Percentiles rank a stretch among this genome's conserved stretches.
Conservation (phyloP, 2,888 invertebrate species). For the Melanchra persicariae region DNA sequence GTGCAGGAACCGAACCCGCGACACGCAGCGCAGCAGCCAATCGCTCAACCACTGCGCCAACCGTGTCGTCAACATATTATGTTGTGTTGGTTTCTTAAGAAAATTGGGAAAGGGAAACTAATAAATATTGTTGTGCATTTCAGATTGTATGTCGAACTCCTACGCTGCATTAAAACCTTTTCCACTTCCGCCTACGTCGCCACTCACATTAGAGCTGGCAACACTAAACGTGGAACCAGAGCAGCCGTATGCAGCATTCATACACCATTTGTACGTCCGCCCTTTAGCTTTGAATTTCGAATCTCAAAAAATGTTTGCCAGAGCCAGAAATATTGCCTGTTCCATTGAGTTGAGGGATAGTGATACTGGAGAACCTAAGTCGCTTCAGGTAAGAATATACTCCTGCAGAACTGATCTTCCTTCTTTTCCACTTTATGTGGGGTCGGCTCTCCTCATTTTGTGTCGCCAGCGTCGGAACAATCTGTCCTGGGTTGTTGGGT, state of each 20-base stretch:
- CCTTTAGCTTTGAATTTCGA: constrained; percentile 97
- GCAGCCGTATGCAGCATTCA: constrained; percentile 95
- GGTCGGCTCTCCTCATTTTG: no score
- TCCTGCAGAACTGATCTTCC: neutral
- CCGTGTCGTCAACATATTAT: no score
- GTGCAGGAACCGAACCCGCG: no score
- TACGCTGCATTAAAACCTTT: constrained; percentile 96
- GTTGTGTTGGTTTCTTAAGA: neutral
- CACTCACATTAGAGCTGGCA: constrained; percentile 96
- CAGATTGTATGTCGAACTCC: constrained; percentile 96
- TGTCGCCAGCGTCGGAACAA: no score
- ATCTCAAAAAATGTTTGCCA: constrained; percentile 96
- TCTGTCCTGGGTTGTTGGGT: no score
- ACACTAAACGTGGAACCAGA: constrained; percentile 94
- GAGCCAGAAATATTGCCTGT: constrained; percentile 98
- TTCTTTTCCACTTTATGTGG: no score
- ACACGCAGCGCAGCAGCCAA: no score
- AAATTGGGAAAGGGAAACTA: no score
- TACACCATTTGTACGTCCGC: constrained; percentile 98
- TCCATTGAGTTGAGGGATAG: constrained; percentile 96
- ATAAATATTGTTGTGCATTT: constrained; percentile 53
- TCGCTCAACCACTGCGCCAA: no score
- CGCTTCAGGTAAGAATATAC: constrained; percentile 92
- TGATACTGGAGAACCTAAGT: constrained; percentile 91
- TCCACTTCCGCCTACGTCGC: constrained; percentile 93